Conservation (phyloP, 2,888 invertebrate genomes). For the Eilema sororculum region DNA sequence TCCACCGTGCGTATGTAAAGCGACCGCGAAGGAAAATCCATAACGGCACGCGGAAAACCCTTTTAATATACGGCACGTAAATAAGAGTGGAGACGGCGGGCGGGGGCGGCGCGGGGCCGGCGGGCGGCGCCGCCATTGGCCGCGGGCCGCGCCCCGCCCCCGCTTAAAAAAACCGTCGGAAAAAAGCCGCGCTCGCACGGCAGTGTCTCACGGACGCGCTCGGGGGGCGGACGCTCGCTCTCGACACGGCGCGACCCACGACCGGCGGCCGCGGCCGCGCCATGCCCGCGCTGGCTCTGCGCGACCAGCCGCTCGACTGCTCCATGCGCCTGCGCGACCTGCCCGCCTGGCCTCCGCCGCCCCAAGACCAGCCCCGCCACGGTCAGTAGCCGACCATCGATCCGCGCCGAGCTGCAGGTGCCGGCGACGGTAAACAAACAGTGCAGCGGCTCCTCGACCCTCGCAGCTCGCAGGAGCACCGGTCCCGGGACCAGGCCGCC, state of each 20-base stretch:
- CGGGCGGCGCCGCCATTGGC: constrained; percentile 66
- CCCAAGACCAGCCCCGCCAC: constrained; percentile 63
- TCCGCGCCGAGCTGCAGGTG: constrained; percentile 24
- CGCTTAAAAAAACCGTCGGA: constrained; percentile 75
- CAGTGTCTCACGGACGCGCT: constrained; percentile 82
- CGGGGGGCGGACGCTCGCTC: constrained; percentile 76
- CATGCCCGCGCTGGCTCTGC: constrained; percentile 89
- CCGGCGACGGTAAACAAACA: constrained; percentile 21
- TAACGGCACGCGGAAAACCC: constrained; percentile 87
- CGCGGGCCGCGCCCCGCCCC: constrained; percentile 78
- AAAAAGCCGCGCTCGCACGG: constrained; percentile 77
- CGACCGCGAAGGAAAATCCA: constrained; percentile 81
- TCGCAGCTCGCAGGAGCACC: neutral
- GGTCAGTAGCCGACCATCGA: constrained; percentile 67
- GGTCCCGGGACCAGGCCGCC: constrained; percentile 28
- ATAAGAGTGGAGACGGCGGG: constrained; percentile 71
- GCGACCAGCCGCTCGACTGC: constrained; percentile 91
- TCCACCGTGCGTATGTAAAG: constrained; percentile 73
- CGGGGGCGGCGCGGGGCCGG: constrained; percentile 56
- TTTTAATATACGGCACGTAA: constrained; percentile 87
- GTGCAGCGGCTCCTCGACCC: constrained; percentile 31
- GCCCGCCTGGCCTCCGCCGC: constrained; percentile 81
- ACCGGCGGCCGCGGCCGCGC: constrained; percentile 87
- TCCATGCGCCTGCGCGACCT: constrained; percentile 88
- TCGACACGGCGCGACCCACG: constrained; percentile 79